Conservation (phyloP, 2,797 vertebrate genomes). For the Alfaro cultratus region DNA sequence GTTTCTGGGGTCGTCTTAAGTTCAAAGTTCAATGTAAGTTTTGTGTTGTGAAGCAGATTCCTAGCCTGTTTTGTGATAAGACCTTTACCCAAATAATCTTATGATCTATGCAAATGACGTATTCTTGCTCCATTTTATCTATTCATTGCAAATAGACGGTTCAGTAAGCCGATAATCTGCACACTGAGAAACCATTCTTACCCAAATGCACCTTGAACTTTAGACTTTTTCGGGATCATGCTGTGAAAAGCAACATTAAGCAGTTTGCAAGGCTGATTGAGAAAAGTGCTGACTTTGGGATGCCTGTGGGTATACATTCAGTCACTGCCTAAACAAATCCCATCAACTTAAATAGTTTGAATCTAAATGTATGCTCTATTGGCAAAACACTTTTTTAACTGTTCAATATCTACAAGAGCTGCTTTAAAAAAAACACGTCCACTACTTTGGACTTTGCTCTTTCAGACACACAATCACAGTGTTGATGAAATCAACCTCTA, state of each 20-base stretch:
- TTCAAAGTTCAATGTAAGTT: slow-evolving; percentile 46
- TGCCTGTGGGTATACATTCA: background rate
- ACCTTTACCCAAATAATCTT: background rate
- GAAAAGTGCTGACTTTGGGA: slow-evolving; percentile 11
- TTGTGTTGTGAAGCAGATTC: slow-evolving; percentile 30
- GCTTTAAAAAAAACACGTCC: slow-evolving; percentile 1
- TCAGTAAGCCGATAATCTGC: background rate
- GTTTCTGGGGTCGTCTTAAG: background rate
- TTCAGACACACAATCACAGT: slow-evolving; percentile 33
- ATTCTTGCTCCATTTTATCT: background rate
- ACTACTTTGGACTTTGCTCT: slow-evolving; percentile 76
- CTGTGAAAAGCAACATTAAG: slow-evolving; percentile 29
- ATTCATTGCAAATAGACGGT: slow-evolving; percentile 1
- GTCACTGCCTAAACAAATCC: background rate
- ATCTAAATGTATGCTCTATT: background rate
- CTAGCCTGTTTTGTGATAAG: background rate
- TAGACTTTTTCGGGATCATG: slow-evolving; percentile 42
- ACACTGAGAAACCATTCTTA: background rate
- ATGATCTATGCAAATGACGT: background rate
- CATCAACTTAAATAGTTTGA: background rate
- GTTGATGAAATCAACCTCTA: slow-evolving; percentile 38
- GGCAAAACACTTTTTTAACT: background rate
- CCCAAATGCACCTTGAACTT: slow-evolving; percentile 38
- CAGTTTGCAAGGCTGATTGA: background rate
- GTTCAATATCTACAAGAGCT: background rate